Conservation (phyloP, 1,140 invertebrate genomes). For the Anastrepha ludens region DNA sequence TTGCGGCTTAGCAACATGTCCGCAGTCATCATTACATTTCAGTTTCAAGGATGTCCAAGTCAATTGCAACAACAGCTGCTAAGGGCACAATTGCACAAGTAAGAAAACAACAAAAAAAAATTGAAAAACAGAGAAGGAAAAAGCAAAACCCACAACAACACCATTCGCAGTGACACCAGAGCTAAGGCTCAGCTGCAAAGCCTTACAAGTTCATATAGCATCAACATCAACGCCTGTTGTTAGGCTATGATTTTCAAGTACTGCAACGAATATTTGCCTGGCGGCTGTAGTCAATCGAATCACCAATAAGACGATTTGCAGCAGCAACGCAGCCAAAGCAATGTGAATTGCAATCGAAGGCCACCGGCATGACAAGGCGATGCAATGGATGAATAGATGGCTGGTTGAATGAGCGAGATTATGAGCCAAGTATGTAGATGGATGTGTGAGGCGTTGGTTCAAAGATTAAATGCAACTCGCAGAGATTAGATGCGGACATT, state of each 20-base stretch:
- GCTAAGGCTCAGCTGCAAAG: neutral
- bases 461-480: conserved; percentile 40
- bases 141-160: neutral
- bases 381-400: conserved; percentile 12
- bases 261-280: conserved; percentile 30
- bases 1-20: conserved; percentile 49
- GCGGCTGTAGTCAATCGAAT: conserved; percentile 30
- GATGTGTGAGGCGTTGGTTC: conserved; percentile 20
- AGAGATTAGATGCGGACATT: conserved; percentile 31
- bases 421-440: conserved; percentile 20
- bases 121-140: neutral
- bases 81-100: neutral
- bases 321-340: neutral
- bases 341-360: conserved; percentile 33
- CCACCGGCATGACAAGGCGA: neutral
- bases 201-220: neutral
- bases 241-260: conserved; percentile 37
- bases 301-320: conserved; percentile 28
- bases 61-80: neutral
- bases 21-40: conserved; percentile 6
- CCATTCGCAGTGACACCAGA: neutral
- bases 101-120: neutral
- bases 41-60: conserved; percentile 34
- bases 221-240: conserved; percentile 9
- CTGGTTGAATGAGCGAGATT: conserved; percentile 14